phyloP scores from a whole-genome alignment of 2,113 vertebrate genomes.

The Plotosus lineatus region DNA sequence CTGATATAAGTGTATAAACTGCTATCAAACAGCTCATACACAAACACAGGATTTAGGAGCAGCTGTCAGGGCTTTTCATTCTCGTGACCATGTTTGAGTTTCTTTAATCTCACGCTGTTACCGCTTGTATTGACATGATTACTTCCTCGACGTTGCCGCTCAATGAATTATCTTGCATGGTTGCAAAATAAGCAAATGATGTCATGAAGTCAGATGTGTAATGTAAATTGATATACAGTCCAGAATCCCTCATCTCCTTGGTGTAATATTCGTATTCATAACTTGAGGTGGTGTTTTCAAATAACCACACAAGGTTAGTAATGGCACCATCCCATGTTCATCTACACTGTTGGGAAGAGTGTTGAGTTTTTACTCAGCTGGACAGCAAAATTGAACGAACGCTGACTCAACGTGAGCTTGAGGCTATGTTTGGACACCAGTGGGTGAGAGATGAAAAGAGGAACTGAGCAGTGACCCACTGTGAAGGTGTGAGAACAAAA shows the following conservation, averaged over 20 bases:
- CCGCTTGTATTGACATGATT: conserved; percentile 55
- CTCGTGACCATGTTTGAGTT: conserved; percentile 64
- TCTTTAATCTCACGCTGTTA: conserved; percentile 61
- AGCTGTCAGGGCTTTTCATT: conserved; percentile 61
- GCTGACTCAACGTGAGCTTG: conserved; percentile 35
- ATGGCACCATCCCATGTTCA: background rate
- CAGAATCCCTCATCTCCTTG: background rate
- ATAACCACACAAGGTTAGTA: conserved; percentile 1
- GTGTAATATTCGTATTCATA: conserved; percentile 9
- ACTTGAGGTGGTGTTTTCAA: background rate
- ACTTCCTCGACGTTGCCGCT: conserved; percentile 48
- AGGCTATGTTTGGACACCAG: conserved; percentile 38
- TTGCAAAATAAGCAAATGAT: background rate
- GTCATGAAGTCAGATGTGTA: background rate
- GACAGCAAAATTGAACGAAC: conserved; percentile 40
- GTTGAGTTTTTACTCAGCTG: conserved; percentile 52
- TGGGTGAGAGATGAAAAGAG: conserved; percentile 50
- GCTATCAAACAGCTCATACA: conserved; percentile 36
- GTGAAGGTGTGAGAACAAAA: conserved; percentile 57
- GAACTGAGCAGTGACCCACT: conserved; percentile 41
- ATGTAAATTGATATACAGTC: background rate
- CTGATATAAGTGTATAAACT: conserved; percentile 36
- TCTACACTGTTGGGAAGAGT: conserved; percentile 32
- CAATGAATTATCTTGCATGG: conserved; percentile 34
- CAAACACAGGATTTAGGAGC: conserved; percentile 59